Percentiles rank a stretch among this genome's conserved stretches.
These are phyloP conservation scores for Tetrax tetrax DNA, from an alignment of 2,113 vertebrate species.

Conservation along the genomic window DNA sequence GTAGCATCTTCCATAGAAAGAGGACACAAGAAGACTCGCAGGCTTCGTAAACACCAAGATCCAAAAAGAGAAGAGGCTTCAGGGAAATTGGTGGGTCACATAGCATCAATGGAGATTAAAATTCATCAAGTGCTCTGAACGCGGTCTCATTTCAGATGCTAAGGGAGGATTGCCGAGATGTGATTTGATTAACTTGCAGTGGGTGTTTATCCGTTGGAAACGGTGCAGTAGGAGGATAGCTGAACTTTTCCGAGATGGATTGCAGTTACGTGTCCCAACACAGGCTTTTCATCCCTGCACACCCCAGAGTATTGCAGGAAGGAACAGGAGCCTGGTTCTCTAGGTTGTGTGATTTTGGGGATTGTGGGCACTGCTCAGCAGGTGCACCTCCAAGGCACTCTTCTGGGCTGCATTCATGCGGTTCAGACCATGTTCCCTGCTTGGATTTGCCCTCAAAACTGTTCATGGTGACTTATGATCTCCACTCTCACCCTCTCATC, in stretches of 20 bases:
- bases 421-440: background rate
- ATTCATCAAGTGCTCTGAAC: background rate
- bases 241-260: background rate
- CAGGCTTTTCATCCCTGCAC: background rate
- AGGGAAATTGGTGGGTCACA: background rate
- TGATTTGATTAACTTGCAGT: background rate
- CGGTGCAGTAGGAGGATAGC: background rate
- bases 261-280: background rate
- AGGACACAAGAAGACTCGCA: background rate
- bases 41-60: background rate
- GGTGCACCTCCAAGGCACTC: background rate
- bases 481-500: background rate
- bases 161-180: background rate
- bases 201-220: background rate
- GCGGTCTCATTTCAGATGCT: background rate
- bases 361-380: background rate
- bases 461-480: background rate
- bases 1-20: background rate
- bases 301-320: background rate
- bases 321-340: background rate
- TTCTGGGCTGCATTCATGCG: background rate
- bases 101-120: background rate
- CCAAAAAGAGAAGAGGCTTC: background rate
- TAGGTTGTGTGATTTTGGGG: background rate
- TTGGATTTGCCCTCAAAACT: background rate